Evolutionary conservation across 1,140 invertebrate species (phyloP).

Genomic region (Alviniconcha marisindica): DNA sequence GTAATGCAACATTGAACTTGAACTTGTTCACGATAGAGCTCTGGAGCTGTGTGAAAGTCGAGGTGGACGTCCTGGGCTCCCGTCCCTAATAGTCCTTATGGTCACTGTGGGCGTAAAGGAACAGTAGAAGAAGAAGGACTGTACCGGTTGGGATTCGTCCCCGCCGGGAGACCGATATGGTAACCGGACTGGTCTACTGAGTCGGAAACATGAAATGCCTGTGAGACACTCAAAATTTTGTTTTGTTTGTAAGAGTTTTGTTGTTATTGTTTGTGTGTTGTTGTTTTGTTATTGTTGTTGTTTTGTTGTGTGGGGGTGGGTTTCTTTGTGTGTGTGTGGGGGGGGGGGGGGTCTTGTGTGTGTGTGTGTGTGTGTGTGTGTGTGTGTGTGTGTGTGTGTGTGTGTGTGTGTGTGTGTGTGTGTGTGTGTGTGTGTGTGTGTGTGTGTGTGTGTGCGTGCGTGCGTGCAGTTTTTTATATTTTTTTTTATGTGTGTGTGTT

Average conservation of each 20-base stretch:
- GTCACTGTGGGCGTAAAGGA: too few species aligned
- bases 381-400: neutral
- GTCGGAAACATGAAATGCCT: neutral
- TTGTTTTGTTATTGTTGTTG: neutral
- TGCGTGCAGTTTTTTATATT: too few species aligned
- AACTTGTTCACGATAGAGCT: too few species aligned
- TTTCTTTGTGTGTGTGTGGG: neutral
- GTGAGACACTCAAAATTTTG: neutral
- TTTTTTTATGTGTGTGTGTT: too few species aligned
- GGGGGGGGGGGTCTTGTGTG: neutral
- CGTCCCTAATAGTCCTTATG: too few species aligned
- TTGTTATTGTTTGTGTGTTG: neutral
- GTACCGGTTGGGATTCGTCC: neutral
- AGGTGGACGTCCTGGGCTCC: too few species aligned
- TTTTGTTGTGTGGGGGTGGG: neutral
- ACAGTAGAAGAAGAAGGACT: neutral
- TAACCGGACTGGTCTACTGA: neutral
- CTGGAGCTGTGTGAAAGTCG: too few species aligned
- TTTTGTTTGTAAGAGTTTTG: neutral
- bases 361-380: neutral
- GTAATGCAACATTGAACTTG: too few species aligned
- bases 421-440: neutral
- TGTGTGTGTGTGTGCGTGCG: slow-evolving; percentile 16
- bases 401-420: neutral
- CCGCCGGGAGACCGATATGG: neutral